Base-by-base conservation (phyloP, 2,113 vertebrate species). In the Campylomormyrus tamandua region DNA sequence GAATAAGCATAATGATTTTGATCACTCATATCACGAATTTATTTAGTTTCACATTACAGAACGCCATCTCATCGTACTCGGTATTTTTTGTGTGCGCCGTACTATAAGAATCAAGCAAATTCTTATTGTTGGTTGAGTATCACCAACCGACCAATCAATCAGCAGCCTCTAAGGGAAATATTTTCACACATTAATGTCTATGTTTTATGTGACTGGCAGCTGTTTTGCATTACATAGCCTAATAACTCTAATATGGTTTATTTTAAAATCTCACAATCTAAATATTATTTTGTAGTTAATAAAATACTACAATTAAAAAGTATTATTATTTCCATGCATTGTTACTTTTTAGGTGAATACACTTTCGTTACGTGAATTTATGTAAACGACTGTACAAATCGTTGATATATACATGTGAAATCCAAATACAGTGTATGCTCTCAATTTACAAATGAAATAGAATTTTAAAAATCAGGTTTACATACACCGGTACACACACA, bases 401-500 rank as follows among this genome's bases (percentile, higher is more conserved):
- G 62, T 66, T 66, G 58, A 27, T 66, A 27, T 27, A 66, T 66
- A 27, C 62, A 66, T 66, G n/a, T 19, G n/a, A 66, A 77, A 77
- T 39, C 11, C 70, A 77, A 77, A 39, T 66, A 27, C 70, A 39
- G 15, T 7, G 0, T 39, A 42, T 6, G 17, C 35, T 42, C 35
- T 39, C 15, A 80, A 80, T 80, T 80, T 80, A 80, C 35, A 80
- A 42, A 39, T 80, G 39, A 42, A 80, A 42, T 39, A 42, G 1
- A 80, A 19, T 42, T 80, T 70, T 4, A 31, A 70, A 31, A 66
- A 66, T 27, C n/a, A 27, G 8, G n/a, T 11, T 21, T 5, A 90
- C 93, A 90, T 91, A 87, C 92, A 83, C 92, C 90, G 90, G 3
- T 3, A 13, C 58, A 62, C 91, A 85, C 8, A 91, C 21, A 86